Percentiles rank a stretch among this genome's conserved stretches.
These are phyloP conservation scores for Abramis brama DNA, from an alignment of 2,113 vertebrate species.

Conservation along the genomic window DNA sequence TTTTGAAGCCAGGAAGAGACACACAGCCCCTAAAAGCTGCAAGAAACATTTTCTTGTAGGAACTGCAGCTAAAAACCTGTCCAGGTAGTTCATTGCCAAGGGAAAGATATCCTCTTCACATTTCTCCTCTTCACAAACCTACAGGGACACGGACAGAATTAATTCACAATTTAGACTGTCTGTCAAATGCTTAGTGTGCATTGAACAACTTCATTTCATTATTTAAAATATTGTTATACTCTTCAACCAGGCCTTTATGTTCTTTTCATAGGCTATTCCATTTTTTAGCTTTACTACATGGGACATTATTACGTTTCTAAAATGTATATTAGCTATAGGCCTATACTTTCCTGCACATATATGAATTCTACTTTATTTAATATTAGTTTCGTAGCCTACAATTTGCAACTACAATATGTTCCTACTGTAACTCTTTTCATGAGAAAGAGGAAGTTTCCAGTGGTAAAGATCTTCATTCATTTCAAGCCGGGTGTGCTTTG, in stretches of 20 bases:
- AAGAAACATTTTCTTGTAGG: slow-evolving; percentile 86
- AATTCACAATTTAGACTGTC: not conserved
- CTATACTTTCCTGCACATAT: not conserved
- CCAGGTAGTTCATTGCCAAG: slow-evolving; percentile 96
- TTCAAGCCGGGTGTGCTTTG: slow-evolving; percentile 70
- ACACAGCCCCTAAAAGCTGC: slow-evolving; percentile 92
- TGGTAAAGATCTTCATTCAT: slow-evolving; percentile 64
- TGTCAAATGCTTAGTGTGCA: not conserved
- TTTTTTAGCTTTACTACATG: not conserved
- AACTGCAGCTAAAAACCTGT: slow-evolving; percentile 90
- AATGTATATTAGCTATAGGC: too few species aligned
- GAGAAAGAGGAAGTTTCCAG: slow-evolving; percentile 28
- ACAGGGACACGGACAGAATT: slow-evolving; percentile 23
- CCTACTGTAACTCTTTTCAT: not conserved
- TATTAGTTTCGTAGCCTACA: not conserved
- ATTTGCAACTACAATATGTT: not conserved
- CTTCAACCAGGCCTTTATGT: too few species aligned
- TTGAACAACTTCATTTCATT: too few species aligned
- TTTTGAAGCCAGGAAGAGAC: slow-evolving; percentile 95
- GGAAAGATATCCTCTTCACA: slow-evolving; percentile 93
- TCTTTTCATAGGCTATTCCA: too few species aligned
- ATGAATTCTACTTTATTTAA: not conserved
- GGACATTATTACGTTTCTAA: not conserved
- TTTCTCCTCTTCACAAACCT: slow-evolving; percentile 95
- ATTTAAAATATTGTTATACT: not conserved